Evolutionary conservation across 2,888 invertebrate genomes (phyloP), one percentile per base, ranked within the genome.

Genomic region (Hetaerina titia): DNA sequence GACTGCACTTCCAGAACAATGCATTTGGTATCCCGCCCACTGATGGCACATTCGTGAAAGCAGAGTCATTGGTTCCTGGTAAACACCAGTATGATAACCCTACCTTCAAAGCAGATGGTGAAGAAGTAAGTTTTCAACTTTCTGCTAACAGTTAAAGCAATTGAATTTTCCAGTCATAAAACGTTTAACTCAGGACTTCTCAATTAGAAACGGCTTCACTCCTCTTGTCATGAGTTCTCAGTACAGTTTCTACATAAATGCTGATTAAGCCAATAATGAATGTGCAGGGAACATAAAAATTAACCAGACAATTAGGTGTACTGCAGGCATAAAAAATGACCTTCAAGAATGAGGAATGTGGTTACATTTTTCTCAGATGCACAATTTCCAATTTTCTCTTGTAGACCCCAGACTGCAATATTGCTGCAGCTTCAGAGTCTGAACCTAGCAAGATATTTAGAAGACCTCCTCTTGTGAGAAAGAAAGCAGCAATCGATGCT

Each of bases 11-110:
- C 95, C 96, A 96, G 96, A 97, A 96, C 96, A 96, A 96, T 63
- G 96, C 96, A 13, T 97, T 96, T 95, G 96, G 96, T 22, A 95
- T 96, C 95, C 95, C 60, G 95, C 95, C 64, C n/a, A 94, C 56
- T 17, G 94, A 90, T 31, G 74, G 31, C 6, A 69, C 64, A 17
- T 95, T 89, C 17, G 95, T 15, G 94, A 96, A 31, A 89, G 95
- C 95, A 94, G 95, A 96, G 19, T 95, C 96, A 58, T 95, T 96
- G 60, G 95, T 96, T 69, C 96, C 96, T 6, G 96, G 96, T 25
- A 96, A 96, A 95, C 96, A 97, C 95, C 96, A 96, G 95, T 97
- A 96, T 95, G 95, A 96, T 31, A 97, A 97, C 96, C 96, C 96
- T 4, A 74, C 64, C 19, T 92, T 92, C 92, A 92, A 92, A 56